These are phyloP conservation scores for Drosophila melanosoma DNA, from an alignment of 2,888 invertebrate genomes.

Conservation along the genomic window DNA sequence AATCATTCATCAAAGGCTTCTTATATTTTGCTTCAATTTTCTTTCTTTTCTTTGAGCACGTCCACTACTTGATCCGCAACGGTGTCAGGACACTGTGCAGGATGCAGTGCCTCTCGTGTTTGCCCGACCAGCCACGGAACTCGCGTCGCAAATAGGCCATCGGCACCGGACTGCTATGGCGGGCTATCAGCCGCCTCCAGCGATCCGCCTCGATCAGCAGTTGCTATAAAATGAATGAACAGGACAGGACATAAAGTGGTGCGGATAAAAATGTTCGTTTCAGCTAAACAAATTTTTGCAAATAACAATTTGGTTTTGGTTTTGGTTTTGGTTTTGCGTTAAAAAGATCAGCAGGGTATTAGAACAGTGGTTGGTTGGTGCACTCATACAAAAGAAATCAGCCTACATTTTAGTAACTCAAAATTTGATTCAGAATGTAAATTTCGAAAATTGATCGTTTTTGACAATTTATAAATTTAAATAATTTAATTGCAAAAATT, in stretches of 20 bases:
- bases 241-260: conserved; percentile 60
- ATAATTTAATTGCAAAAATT: neutral
- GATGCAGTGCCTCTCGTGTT: conserved; percentile 84
- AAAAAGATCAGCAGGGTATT: conserved; percentile 58
- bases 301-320: conserved; percentile 7
- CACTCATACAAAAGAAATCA: neutral
- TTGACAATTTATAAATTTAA: neutral
- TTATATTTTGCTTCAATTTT: neutral
- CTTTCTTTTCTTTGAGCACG: conserved; percentile 62
- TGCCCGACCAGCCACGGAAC: conserved; percentile 84
- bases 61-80: conserved; percentile 77
- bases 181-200: conserved; percentile 83
- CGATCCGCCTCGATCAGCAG: conserved; percentile 82
- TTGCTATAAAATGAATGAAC: conserved; percentile 73
- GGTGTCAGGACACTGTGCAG: conserved; percentile 83
- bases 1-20: conserved; percentile 51
- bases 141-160: conserved; percentile 68
- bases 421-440: neutral
- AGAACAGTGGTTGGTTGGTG: conserved; percentile 31
- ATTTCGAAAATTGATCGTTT: neutral
- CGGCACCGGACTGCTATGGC: conserved; percentile 80
- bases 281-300: conserved; percentile 33
- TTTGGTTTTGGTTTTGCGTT: conserved; percentile 73
- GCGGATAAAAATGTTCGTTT: conserved; percentile 63
- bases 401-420: neutral